Base-by-base conservation (phyloP, 2,113 vertebrate genomes). In the Promerops cafer region DNA sequence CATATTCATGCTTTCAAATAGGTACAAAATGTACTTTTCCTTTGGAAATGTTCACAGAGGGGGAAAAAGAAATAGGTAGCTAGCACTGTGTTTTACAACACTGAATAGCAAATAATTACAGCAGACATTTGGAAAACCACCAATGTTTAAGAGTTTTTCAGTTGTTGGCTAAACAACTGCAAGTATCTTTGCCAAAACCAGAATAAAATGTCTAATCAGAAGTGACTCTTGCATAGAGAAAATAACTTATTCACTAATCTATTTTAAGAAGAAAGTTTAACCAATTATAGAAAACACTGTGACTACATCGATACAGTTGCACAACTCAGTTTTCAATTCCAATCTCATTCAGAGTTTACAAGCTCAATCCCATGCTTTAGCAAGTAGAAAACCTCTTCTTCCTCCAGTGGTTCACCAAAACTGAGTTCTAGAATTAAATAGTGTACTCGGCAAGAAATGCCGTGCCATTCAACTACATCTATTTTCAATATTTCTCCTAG, bases 161-260 rank as follows among this genome's bases (percentile, higher is more conserved):
- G n/a, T 40, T 96, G 82, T 80, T 88, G 78, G 82, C 59, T 91
- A 90, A 94, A 91, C 61, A 91, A 91, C 63, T 88, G 35, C 77
- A 93, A 93, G 54, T 12, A 72, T 61, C 70, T 75, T 82, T 89
- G 91, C 77, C 86, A 94, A 89, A 94, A 89, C 8, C 39, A 64
- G 65, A 92, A 86, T 64, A 86, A 83, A 90, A 75, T 23, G 28
- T 52, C 57, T 91, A 68, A 92, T 87, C 61, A 71, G n/a, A 78
- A 83, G 50, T 80, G 66, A 84, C 30, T 57, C 56, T 45, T 75
- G 33, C 33, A 68, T 47, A 70, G 42, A 84, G 84, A 91, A 94
- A 92, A 63, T 80, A 92, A 83, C 30, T 83, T 86, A 53, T n/a
- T 86, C 35, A 16, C 19, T 77, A n/a, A 94, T n/a, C 35, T 89